phyloP scores from a whole-genome alignment of 2,888 invertebrate species.

The Mythimna lalbum region DNA sequence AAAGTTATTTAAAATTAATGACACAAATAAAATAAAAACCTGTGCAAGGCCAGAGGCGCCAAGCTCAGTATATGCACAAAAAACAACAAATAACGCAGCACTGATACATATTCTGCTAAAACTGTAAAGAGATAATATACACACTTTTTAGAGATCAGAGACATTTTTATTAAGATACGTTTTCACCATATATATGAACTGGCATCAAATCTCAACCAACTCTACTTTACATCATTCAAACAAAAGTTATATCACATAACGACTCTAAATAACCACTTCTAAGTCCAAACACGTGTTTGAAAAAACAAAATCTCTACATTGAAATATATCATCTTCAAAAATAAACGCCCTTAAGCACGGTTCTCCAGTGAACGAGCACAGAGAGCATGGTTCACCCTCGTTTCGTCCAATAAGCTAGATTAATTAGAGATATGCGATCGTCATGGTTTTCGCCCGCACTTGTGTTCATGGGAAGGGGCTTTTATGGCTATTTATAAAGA shows the following conservation, averaged over 20 bases:
- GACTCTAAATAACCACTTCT: slow-evolving; percentile 10
- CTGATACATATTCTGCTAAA: too few relatives aligned
- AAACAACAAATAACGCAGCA: too few relatives aligned
- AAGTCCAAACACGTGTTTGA: slow-evolving; percentile 39
- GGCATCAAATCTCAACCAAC: neutral
- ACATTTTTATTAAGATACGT: neutral
- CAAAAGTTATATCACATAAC: neutral
- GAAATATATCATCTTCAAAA: slow-evolving; percentile 51
- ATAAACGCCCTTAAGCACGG: slow-evolving; percentile 32
- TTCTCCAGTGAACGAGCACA: slow-evolving; percentile 60
- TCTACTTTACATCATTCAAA: neutral
- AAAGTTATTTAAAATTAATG: too few relatives aligned
- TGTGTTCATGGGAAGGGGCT: slow-evolving; percentile 64
- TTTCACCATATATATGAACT: neutral
- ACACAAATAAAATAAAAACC: too few relatives aligned
- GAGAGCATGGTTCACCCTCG: slow-evolving; percentile 50
- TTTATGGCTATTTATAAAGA: slow-evolving; percentile 48
- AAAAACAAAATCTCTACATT: slow-evolving; percentile 35
- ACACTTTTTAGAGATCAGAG: too few relatives aligned
- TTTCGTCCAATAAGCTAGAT: slow-evolving; percentile 69
- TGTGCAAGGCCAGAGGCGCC: too few relatives aligned
- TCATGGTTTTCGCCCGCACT: slow-evolving; percentile 70
- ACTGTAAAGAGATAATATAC: too few relatives aligned
- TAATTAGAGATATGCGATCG: slow-evolving; percentile 83
- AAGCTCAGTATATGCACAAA: too few relatives aligned